Base-by-base conservation (phyloP, 2,888 invertebrate genomes). In the Pardosa pseudoannulata region DNA sequence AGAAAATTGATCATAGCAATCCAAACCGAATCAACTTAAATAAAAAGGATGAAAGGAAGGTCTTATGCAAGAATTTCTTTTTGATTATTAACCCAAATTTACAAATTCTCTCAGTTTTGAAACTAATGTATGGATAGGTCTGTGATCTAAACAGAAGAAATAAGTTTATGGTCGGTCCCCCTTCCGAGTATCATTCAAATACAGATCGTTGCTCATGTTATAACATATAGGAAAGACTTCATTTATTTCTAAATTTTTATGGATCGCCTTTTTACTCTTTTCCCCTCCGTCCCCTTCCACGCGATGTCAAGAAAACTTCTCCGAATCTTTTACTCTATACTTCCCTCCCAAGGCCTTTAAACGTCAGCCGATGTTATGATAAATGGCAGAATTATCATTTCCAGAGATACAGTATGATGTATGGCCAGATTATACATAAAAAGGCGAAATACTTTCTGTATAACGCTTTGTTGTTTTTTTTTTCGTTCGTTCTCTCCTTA, bases 241-340 rank as follows among this genome's bases (percentile, higher is more conserved):
- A 83, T 83, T 83, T 78, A 83, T 73, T 83, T 78, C 83, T 78
- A 83, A 83, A 83, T 83, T 83, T 83, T 83, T 83, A 83, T 83
- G 73, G 83, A 83, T 83, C 56, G 67, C 65, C 23, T 67, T 76
- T 36, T 36, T 36, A 36, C 36, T 9, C 36, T 5, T 72, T 72
- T 65, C 50, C 29, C 23, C 39, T 16, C 72, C 56, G 56, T 29
- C 73, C 56, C 19, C 41, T 62, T 41, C 46, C 16, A 6, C 68
- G 13, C 9, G 75, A 5, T 75, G 75, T 75, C 82, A 82, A 70
- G 75, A 73, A 83, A 78, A 73, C 73, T 83, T 83, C 70, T 46
- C 7, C 62, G 74, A 50, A 70, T 82, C 74, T 70, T 74, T 81
- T 74, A 56, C 71, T 71, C 36, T 27, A n/a, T n/a, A n/a, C 6